phyloP scores from a whole-genome alignment of 2,113 vertebrate genomes.

The Micromys minutus region DNA sequence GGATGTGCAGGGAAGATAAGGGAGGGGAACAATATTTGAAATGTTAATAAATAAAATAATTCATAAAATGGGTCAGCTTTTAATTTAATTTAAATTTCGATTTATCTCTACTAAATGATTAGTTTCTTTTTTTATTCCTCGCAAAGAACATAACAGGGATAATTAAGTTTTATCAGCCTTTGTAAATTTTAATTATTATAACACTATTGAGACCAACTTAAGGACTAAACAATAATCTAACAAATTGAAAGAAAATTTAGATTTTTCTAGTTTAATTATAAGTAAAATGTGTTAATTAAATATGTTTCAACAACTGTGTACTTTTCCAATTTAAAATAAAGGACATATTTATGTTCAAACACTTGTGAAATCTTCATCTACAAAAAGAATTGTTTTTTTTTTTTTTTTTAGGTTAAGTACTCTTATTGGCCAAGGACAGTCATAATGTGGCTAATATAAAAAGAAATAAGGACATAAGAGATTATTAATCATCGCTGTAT shows the following conservation, averaged over 20 bases:
- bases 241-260: constrained; percentile 27
- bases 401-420: background rate
- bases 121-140: background rate
- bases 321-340: background rate
- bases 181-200: constrained; percentile 21
- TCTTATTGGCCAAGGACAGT: background rate
- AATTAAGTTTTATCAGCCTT: background rate
- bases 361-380: background rate
- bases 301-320: background rate
- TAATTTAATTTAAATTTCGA: background rate
- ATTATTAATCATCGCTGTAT: background rate
- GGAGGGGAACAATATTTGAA: no score
- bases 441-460: background rate
- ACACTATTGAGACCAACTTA: background rate
- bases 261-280: constrained; percentile 26
- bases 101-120: background rate
- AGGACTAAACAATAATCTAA: constrained; percentile 14
- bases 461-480: background rate
- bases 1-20: no score
- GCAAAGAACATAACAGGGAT: background rate
- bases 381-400: constrained; percentile 1
- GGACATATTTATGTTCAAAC: background rate
- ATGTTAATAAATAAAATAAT: no score
- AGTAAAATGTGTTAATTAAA: constrained; percentile 24
- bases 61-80: background rate